phyloP scores from a whole-genome alignment of 2,888 invertebrate species.

The Drosophila kokeensis region DNA sequence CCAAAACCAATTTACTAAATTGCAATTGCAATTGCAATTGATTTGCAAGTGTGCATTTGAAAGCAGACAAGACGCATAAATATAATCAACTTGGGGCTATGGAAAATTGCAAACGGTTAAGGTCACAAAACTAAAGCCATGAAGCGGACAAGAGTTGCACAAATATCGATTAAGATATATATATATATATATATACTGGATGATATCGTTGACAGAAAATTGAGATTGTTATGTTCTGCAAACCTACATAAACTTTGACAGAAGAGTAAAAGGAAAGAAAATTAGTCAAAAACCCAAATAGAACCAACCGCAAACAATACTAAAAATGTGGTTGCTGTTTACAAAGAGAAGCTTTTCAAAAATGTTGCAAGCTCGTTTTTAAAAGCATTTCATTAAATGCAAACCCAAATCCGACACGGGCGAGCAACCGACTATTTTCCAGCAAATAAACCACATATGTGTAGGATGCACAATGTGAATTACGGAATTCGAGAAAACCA shows the following conservation, averaged over 20 bases:
- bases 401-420: conserved; percentile 6
- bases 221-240: background rate
- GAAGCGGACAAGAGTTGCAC: no score
- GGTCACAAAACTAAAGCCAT: background rate
- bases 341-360: background rate
- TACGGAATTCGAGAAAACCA: conserved; percentile 38
- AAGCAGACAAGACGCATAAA: conserved; percentile 18
- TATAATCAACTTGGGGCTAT: conserved; percentile 18
- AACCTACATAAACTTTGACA: background rate
- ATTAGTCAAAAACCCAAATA: background rate
- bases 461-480: conserved; percentile 28
- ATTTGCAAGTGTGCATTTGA: conserved; percentile 54
- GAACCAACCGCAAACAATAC: conserved; percentile 14
- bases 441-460: conserved; percentile 33
- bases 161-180: background rate
- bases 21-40: conserved; percentile 63
- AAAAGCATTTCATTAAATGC: conserved; percentile 5
- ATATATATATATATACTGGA: background rate
- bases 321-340: conserved; percentile 21
- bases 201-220: background rate
- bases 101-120: background rate
- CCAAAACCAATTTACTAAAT: conserved; percentile 75
- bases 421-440: conserved; percentile 3
- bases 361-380: background rate
- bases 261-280: accelerated